Evolutionary conservation across 2,888 invertebrate genomes (phyloP).

Genomic region (Hylaea fasciaria): DNA sequence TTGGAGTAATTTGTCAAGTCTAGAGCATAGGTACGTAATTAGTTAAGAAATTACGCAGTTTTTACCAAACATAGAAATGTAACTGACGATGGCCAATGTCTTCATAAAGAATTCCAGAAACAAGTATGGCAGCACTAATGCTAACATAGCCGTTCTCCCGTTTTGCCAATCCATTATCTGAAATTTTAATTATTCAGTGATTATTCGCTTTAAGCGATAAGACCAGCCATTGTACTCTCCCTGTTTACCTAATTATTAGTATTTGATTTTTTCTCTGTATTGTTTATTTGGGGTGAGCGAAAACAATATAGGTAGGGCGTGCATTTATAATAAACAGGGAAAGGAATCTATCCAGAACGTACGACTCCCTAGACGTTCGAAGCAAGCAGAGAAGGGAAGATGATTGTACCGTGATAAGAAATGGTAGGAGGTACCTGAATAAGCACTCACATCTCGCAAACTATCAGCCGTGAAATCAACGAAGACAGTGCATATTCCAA

Average conservation of each 20-base stretch:
- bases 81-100: conserved; percentile 60
- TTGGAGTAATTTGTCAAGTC: too few relatives aligned
- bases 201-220: too few relatives aligned
- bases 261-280: too few relatives aligned
- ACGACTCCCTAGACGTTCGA: not conserved
- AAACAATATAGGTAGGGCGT: too few relatives aligned
- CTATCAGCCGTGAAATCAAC: conserved; percentile 65
- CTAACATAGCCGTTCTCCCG: conserved; percentile 46
- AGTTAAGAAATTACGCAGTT: too few relatives aligned
- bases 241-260: too few relatives aligned
- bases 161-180: conserved; percentile 64
- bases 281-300: too few relatives aligned
- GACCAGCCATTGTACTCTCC: too few relatives aligned
- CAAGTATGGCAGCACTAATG: conserved; percentile 59
- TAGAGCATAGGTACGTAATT: too few relatives aligned
- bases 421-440: too few relatives aligned
- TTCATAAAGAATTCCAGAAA: conserved; percentile 60
- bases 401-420: not conserved
- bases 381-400: not conserved
- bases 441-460: conserved; percentile 65
- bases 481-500: conserved; percentile 67
- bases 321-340: too few relatives aligned
- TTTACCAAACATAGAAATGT: conserved; percentile 62
- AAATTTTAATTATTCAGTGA: conserved; percentile 8
- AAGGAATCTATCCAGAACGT: too few relatives aligned